Base-by-base conservation (phyloP, 2,888 invertebrate genomes). In the Desoria tigrina region DNA sequence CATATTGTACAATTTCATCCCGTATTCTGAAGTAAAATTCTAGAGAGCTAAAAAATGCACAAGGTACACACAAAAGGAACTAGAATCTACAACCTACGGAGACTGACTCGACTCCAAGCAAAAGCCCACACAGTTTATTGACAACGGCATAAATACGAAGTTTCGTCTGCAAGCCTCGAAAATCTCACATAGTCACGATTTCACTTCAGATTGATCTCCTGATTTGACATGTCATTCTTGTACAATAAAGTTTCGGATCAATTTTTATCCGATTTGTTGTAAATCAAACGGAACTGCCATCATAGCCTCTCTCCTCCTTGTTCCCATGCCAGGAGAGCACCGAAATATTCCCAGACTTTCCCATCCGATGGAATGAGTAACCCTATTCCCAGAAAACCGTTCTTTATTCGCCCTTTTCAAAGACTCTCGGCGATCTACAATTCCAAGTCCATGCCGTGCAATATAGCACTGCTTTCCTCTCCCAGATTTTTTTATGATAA, bases 261-360 rank as follows among this genome's bases (percentile, higher is more conserved):
- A 57, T 57, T 57, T 57, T 57, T 57, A 57, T 57, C 56, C 56
- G 56, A 57, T 57, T 57, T 57, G 56, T 42, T 57, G 26, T 57
- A 57, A 57, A 57, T 39, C 42, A 57, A 57, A 57, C 23, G 6
- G 42, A 57, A 28, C n/a, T 26, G 27, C 27, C 9, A 18, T 2
- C 55, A 55, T 28, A n/a, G 9, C n/a, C 55, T 51, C 51, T 4
- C 14, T 24, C 45, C 16, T 45, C n/a, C n/a, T n/a, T 11, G 45
- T 32, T 32, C 32, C 32, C 32, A 32, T 32, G 32, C 6, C 4
- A 32, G 4, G 32, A 32, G 32, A 32, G 32, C 6, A 32, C n/a
- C n/a, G n/a, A n/a, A n/a, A n/a, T n/a, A n/a, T n/a, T n/a, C n/a
- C 39, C 39, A 39, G 16, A 39, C 9, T 16, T 16, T 11, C 16